Conservation (phyloP, 2,888 invertebrate genomes). For the Eucera pruinosa region DNA sequence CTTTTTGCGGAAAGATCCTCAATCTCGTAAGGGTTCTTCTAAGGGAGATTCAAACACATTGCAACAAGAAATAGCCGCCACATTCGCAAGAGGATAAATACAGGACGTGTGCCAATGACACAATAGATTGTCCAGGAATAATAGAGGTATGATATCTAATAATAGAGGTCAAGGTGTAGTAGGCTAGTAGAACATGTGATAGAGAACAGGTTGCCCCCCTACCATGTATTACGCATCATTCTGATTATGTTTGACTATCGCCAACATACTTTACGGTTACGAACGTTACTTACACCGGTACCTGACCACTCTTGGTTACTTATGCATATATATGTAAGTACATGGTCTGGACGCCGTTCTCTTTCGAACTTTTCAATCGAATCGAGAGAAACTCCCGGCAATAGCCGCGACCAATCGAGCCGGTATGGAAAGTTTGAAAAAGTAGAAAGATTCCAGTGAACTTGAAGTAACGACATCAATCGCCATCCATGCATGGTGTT, state of each 20-base stretch:
- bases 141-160: conserved; percentile 1
- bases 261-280: conserved; percentile 35
- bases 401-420: conserved; percentile 1
- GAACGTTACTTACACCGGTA: not conserved
- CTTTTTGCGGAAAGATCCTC: no score
- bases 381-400: conserved; percentile 31
- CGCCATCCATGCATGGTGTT: not conserved
- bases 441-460: conserved; percentile 19
- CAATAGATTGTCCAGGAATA: conserved; percentile 1
- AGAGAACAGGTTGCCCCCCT: conserved; percentile 61
- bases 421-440: conserved; percentile 6
- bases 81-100: not conserved
- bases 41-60: no score
- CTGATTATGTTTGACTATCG: conserved; percentile 58
- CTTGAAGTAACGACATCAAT: conserved; percentile 3
- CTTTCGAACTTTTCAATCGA: conserved; percentile 36
- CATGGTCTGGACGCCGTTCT: no score
- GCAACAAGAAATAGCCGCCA: no score
- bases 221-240: conserved; percentile 55
- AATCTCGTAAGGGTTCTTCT: no score
- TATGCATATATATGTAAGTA: no score
- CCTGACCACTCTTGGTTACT: not conserved
- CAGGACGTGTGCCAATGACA: conserved; percentile 1
- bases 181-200: conserved; percentile 69
- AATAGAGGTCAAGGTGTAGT: conserved; percentile 62